Evolutionary conservation across 1,140 invertebrate species (phyloP).

Genomic region (Drepana arcuata): DNA sequence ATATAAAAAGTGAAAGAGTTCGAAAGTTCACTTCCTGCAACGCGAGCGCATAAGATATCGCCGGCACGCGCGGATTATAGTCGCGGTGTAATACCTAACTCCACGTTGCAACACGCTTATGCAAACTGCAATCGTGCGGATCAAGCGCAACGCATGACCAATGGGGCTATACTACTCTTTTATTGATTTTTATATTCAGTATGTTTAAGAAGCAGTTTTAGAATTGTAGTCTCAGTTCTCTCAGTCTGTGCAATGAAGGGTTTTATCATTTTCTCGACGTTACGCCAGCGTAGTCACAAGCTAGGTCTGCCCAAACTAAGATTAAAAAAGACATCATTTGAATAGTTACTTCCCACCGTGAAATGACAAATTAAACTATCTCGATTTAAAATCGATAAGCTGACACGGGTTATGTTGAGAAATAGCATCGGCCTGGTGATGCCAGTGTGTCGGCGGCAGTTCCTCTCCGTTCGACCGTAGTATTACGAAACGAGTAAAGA

Average conservation of each 20-base stretch:
- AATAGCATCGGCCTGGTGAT: slow-evolving; percentile 22
- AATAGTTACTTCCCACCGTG: slow-evolving; percentile 13
- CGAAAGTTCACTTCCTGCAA: slow-evolving; percentile 51
- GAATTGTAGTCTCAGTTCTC: neutral
- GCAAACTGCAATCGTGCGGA: slow-evolving; percentile 59
- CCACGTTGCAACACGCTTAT: slow-evolving; percentile 55
- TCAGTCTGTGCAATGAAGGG: neutral
- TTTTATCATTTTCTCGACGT: neutral
- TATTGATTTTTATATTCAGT: neutral
- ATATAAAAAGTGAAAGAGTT: slow-evolving; percentile 50
- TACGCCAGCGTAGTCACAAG: neutral
- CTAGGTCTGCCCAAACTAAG: neutral
- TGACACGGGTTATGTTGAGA: slow-evolving; percentile 19
- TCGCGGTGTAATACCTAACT: slow-evolving; percentile 45
- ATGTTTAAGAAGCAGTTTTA: neutral
- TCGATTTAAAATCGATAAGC: neutral
- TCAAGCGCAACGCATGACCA: slow-evolving; percentile 44
- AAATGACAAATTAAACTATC: slow-evolving; percentile 16
- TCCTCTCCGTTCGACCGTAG: slow-evolving; percentile 45
- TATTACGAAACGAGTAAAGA: slow-evolving; percentile 67
- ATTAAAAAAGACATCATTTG: too few species aligned
- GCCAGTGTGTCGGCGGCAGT: slow-evolving; percentile 27
- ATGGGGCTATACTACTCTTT: neutral
- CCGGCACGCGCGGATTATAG: slow-evolving; percentile 57
- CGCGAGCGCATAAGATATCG: slow-evolving; percentile 47